A percentile compares a stretch with the other conserved stretches of the same genome.
phyloP scores from a whole-genome alignment of 2,797 vertebrate species.

The Thunnus albacares region DNA sequence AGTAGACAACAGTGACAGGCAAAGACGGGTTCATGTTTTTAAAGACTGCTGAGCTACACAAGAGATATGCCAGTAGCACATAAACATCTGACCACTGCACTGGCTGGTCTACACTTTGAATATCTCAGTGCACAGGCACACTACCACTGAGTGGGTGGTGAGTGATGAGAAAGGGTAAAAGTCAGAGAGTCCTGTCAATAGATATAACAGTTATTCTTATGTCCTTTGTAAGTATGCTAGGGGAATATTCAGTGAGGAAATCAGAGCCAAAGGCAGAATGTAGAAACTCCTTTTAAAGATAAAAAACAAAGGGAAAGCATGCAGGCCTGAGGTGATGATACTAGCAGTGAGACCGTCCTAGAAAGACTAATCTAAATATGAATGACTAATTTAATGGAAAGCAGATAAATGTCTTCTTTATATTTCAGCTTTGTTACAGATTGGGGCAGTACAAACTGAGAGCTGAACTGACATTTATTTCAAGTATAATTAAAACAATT shows the following conservation, averaged over 20 bases:
- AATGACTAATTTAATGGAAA: slow-evolving; percentile 58
- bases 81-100: slow-evolving; percentile 55
- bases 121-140: not conserved
- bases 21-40: slow-evolving; percentile 47
- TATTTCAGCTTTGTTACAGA: slow-evolving; percentile 15
- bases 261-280: slow-evolving; percentile 47
- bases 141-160: not conserved
- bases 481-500: not conserved
- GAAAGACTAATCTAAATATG: slow-evolving; percentile 60
- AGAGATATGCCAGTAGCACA: slow-evolving; percentile 38
- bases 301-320: slow-evolving; percentile 45
- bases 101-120: not conserved
- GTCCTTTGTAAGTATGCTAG: slow-evolving; percentile 15
- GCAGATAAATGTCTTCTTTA: slow-evolving; percentile 39
- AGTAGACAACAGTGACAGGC: slow-evolving; percentile 68
- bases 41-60: slow-evolving; percentile 64
- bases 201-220: slow-evolving; percentile 14
- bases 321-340: slow-evolving; percentile 53
- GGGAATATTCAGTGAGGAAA: slow-evolving; percentile 48
- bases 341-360: slow-evolving; percentile 45
- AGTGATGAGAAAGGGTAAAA: slow-evolving; percentile 18
- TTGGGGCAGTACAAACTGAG: not conserved
- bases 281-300: slow-evolving; percentile 45
- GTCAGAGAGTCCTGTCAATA: slow-evolving; percentile 7
- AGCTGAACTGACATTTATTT: not conserved